Evolutionary conservation across 1,140 invertebrate genomes (phyloP), one percentile per base, ranked within the genome.

Genomic region (Drosophila miranda): DNA sequence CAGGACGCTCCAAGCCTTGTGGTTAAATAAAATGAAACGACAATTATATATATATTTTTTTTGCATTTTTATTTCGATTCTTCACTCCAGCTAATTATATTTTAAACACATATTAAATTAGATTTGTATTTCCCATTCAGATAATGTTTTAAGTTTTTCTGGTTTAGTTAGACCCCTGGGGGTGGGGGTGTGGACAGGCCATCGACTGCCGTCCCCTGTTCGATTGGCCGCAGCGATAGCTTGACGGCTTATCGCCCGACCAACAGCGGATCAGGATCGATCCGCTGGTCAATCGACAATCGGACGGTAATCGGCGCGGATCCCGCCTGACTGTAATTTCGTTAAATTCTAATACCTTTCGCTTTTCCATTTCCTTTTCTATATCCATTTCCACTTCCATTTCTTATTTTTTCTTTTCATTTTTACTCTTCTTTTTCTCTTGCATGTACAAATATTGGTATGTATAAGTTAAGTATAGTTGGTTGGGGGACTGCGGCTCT

Each of bases 401-500:
- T 42, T 30, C 48, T 49, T 23, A 9, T 43, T 57, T 23, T 13
- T 48, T 57, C 48, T 57, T 28, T 13, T 23, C 16, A 26, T 13
- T 38, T 38, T 13, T 13, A 4, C 34, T 38, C 23, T 44, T 69
- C 4, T 28, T 43, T 9, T 55, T 71, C 55, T 61, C 21, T 69
- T 64, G 68, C 81, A 86, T 84, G 76, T 84, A 84, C 81, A 84
- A 84, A 84, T 84, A 84, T 84, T 84, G 79, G 79, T 82, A 82
- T 83, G 64, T 81, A 64, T 79, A 75, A 78, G 62, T 77, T 81
- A 81, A 64, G 48, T 61, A 30, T 78, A 62, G 55, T 38, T 30
- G 48, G 41, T 45, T 23, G 34, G 52, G 38, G 23, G 23, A 26
- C 23, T 26, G 13, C 2, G 28, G 28, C 30, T 34, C 30, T 11